Evolutionary conservation across 2,113 vertebrate species (phyloP).

Genomic region (Corythaeola cristata): DNA sequence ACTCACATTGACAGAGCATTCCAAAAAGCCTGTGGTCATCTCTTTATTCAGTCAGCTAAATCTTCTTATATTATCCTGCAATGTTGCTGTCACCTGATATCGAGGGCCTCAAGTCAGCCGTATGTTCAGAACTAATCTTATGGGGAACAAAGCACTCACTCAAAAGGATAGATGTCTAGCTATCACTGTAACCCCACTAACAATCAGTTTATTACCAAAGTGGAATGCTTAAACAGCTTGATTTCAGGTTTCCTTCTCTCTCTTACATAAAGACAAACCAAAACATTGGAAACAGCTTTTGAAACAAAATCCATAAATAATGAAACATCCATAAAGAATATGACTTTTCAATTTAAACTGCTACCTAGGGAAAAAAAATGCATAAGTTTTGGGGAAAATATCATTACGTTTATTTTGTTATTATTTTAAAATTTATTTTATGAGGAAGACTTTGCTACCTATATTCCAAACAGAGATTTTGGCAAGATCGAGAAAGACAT

Average conservation of each 20-base stretch:
- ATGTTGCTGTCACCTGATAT: neutral
- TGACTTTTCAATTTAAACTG: neutral
- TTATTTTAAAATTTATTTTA: neutral
- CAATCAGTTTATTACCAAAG: neutral
- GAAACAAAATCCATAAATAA: neutral
- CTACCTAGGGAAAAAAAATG: neutral
- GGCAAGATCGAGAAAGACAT: neutral
- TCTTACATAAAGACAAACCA: neutral
- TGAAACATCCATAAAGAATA: neutral
- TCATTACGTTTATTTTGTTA: neutral
- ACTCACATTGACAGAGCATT: neutral
- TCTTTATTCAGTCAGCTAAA: neutral
- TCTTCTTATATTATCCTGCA: neutral
- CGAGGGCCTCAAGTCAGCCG: neutral
- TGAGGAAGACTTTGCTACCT: neutral
- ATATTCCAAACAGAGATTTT: neutral
- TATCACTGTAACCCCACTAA: neutral
- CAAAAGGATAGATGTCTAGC: neutral
- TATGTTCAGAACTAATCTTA: neutral
- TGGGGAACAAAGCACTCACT: neutral
- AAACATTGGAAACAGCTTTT: neutral
- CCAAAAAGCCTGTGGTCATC: neutral
- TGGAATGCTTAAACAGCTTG: neutral
- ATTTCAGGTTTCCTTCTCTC: neutral
- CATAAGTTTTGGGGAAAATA: neutral